These are phyloP conservation scores for Dryococelus australis DNA, from an alignment of 2,888 invertebrate genomes.

Conservation along the genomic window DNA sequence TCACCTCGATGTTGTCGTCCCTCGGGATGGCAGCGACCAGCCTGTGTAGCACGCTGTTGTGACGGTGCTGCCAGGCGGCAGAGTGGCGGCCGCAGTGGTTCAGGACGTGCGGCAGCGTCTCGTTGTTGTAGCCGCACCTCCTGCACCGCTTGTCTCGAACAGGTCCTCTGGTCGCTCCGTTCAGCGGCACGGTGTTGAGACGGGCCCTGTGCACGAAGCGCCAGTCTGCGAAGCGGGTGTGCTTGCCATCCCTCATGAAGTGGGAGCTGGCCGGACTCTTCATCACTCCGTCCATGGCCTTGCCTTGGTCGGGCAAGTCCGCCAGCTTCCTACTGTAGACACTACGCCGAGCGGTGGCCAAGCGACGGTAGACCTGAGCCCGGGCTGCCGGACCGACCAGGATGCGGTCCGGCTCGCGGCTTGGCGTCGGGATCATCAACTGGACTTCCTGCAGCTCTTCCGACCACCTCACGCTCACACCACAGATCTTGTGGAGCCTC, in stretches of 20 bases:
- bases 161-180: not conserved
- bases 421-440: not conserved
- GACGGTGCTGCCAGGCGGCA: conserved; percentile 50
- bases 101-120: conserved; percentile 55
- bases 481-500: not conserved
- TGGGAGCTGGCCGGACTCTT: conserved; percentile 46
- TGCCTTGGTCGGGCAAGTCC: conserved; percentile 49
- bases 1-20: conserved; percentile 11
- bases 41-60: not conserved
- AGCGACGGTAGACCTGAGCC: not conserved
- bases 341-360: too few relatives aligned
- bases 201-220: conserved; percentile 55
- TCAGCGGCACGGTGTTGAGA: conserved; percentile 47
- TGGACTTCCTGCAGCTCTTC: not conserved
- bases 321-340: too few relatives aligned
- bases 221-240: conserved; percentile 56
- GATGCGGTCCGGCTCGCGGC: not conserved
- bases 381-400: not conserved
- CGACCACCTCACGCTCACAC: conserved; percentile 19
- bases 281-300: conserved; percentile 48
- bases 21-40: not conserved
- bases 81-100: conserved; percentile 53
- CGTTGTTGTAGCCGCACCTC: conserved; percentile 49
- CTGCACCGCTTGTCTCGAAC: conserved; percentile 43
- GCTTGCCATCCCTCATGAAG: conserved; percentile 50